A percentile compares a stretch with the other conserved stretches of the same genome.
Evolutionary conservation across 2,113 vertebrate species (phyloP).

Genomic region (Antechinus stuartii): DNA sequence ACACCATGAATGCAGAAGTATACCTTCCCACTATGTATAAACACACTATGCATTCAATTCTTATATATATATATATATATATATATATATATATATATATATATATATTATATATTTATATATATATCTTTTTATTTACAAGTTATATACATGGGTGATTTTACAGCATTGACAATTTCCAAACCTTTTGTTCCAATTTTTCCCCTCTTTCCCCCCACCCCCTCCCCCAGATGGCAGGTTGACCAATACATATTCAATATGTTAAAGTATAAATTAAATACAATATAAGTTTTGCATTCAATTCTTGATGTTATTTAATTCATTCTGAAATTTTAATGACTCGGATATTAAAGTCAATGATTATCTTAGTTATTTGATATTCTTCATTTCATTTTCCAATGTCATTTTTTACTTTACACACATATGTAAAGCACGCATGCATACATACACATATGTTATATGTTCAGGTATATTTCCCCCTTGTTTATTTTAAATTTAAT

Average conservation of each 20-base stretch:
- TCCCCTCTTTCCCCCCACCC: too few species aligned
- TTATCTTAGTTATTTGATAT: background rate
- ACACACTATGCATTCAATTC: background rate
- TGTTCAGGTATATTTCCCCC: background rate
- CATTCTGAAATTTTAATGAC: background rate
- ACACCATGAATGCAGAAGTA: background rate
- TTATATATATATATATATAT: background rate
- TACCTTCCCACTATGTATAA: background rate
- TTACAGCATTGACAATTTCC: too few species aligned
- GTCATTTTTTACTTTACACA: conserved; percentile 44
- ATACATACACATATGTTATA: background rate
- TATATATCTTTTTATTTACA: too few species aligned
- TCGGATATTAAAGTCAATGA: background rate
- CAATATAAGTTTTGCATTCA: background rate
- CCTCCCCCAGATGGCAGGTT: too few species aligned
- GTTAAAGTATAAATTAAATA: too few species aligned
- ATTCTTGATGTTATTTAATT: background rate
- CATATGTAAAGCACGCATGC: too few species aligned
- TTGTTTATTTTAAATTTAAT: background rate
- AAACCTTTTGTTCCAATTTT: too few species aligned
- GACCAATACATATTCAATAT: too few species aligned
- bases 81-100: too few species aligned
- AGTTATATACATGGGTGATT: too few species aligned
- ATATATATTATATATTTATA: too few species aligned
- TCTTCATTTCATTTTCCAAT: background rate